phyloP scores from a whole-genome alignment of 2,888 invertebrate genomes.

The Orthonevra nobilis region DNA sequence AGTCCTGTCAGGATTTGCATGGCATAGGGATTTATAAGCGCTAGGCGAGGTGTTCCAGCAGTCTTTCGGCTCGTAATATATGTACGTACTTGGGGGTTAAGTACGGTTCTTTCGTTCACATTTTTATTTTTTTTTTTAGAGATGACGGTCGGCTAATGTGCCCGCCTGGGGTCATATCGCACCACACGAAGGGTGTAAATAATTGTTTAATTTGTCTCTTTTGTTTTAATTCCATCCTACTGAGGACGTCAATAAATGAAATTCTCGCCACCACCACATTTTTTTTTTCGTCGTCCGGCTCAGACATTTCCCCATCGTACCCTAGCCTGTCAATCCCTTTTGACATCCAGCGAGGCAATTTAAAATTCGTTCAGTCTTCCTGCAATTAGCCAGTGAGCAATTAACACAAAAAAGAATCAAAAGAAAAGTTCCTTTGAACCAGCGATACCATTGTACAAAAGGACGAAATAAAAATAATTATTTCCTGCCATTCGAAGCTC shows the following conservation, averaged over 20 bases:
- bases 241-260: conserved; percentile 11
- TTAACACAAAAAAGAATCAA: conserved; percentile 50
- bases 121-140: neutral
- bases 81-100: too few species aligned
- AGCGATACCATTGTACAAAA: conserved; percentile 23
- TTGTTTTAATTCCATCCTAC: neutral
- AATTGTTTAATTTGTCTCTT: conserved; percentile 12
- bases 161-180: neutral
- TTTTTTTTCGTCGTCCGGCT: neutral
- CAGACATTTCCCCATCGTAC: neutral
- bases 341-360: conserved; percentile 65
- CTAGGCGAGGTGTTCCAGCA: conserved; percentile 49
- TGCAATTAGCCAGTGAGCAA: conserved; percentile 69
- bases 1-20: conserved; percentile 62
- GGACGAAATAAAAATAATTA: conserved; percentile 68
- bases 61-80: conserved; percentile 13
- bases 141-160: neutral
- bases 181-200: conserved; percentile 30
- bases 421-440: conserved; percentile 59
- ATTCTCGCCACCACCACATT: neutral
- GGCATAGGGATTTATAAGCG: conserved; percentile 61
- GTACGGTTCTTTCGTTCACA: too few species aligned
- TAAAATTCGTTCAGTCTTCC: conserved; percentile 63
- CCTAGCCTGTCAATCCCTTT: conserved; percentile 42
- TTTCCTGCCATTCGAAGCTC: conserved; percentile 59